Evolutionary conservation across 2,797 vertebrate species (phyloP).

Genomic region (Acanthis flammea): DNA sequence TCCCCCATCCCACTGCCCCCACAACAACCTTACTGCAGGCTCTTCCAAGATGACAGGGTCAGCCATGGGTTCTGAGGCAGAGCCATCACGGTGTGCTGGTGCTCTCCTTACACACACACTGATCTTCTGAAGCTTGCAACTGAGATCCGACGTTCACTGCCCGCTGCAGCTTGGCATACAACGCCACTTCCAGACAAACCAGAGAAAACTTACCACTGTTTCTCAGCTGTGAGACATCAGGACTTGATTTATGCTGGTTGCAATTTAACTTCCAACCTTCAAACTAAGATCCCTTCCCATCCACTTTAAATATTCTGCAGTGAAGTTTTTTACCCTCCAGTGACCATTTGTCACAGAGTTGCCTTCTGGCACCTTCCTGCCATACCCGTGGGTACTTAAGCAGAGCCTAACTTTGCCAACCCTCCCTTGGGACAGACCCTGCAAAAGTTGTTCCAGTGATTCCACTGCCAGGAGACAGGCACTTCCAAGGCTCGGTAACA

Average conservation of each 20-base stretch:
- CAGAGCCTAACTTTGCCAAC: neutral
- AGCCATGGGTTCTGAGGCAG: fast-evolving
- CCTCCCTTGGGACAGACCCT: neutral
- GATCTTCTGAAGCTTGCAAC: neutral
- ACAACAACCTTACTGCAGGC: neutral
- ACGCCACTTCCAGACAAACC: neutral
- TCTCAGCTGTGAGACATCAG: neutral
- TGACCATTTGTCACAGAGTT: neutral
- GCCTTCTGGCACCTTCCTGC: neutral
- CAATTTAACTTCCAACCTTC: neutral
- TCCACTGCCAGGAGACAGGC: neutral
- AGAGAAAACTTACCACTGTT: neutral
- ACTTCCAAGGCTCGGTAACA: neutral
- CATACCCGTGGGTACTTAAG: neutral
- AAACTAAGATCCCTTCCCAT: neutral
- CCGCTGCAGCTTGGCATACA: neutral
- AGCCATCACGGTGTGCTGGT: fast-evolving
- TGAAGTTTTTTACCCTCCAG: neutral
- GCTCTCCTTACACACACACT: neutral
- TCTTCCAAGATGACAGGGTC: neutral
- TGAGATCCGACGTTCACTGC: neutral
- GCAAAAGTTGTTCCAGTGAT: neutral
- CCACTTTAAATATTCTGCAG: neutral
- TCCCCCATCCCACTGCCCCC: neutral
- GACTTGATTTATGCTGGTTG: neutral